These are phyloP conservation scores for Dicyrtoma fusca DNA, from an alignment of 2,888 invertebrate genomes.

Conservation along the genomic window DNA sequence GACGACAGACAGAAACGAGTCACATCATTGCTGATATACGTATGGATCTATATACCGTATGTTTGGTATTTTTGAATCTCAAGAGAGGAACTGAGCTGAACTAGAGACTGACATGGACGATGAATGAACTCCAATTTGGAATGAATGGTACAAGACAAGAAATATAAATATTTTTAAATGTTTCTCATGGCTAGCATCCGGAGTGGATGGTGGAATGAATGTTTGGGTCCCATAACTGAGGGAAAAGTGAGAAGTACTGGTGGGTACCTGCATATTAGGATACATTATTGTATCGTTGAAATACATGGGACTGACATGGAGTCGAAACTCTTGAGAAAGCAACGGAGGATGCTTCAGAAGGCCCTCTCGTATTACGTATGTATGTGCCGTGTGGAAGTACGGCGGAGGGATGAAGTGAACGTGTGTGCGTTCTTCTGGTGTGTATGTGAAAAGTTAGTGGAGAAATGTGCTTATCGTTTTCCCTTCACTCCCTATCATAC, in stretches of 20 bases:
- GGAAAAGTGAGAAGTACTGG: conserved; percentile 12
- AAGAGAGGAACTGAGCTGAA: too few relatives aligned
- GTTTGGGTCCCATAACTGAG: not conserved
- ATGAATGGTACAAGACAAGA: not conserved
- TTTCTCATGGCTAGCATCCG: too few relatives aligned
- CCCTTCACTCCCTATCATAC: conserved; percentile 27
- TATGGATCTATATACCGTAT: too few relatives aligned
- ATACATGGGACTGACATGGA: conserved; percentile 25
- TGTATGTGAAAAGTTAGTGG: conserved; percentile 29
- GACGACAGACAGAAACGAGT: too few relatives aligned
- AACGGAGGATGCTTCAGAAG: conserved; percentile 35
- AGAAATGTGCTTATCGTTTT: conserved; percentile 32
- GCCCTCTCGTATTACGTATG: conserved; percentile 1
- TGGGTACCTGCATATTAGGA: too few relatives aligned
- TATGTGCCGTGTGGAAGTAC: too few relatives aligned
- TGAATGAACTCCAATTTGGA: too few relatives aligned
- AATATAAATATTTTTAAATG: not conserved
- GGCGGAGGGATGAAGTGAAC: too few relatives aligned
- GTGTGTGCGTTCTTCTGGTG: not conserved
- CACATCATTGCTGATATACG: too few relatives aligned
- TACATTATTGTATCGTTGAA: too few relatives aligned
- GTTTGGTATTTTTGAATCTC: too few relatives aligned
- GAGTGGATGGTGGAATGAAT: not conserved
- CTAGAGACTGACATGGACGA: too few relatives aligned
- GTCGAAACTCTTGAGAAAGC: conserved; percentile 42